These are phyloP conservation scores for Argyresthia goedartella DNA, from an alignment of 2,888 invertebrate genomes.

Conservation along the genomic window DNA sequence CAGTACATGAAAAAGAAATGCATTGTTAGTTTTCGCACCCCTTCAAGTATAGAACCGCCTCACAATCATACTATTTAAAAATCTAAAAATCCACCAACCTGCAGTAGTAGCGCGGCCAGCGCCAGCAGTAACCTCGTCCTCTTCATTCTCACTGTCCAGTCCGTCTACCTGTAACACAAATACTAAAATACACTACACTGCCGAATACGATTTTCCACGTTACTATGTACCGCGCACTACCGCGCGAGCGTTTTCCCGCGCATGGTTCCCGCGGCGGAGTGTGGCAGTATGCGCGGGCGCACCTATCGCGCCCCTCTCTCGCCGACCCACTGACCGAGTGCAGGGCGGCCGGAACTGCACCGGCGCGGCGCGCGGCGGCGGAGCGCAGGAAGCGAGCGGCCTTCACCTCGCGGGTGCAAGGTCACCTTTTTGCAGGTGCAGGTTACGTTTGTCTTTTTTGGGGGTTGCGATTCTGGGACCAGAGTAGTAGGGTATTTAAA, in stretches of 20 bases:
- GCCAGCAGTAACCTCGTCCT: slow-evolving; percentile 61
- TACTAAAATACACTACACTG: slow-evolving; percentile 18
- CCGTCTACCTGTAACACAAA: slow-evolving; percentile 58
- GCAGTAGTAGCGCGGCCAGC: slow-evolving; percentile 57
- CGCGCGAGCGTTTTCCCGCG: neutral
- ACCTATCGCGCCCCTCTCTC: slow-evolving; percentile 27
- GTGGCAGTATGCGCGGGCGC: slow-evolving; percentile 25
- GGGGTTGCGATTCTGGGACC: too few relatives aligned
- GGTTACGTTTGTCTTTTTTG: slow-evolving; percentile 7
- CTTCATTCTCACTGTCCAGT: slow-evolving; percentile 61
- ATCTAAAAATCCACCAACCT: slow-evolving; percentile 38
- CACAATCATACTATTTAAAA: too few relatives aligned
- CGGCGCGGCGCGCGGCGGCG: slow-evolving; percentile 47
- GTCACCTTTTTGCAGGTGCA: slow-evolving; percentile 24
- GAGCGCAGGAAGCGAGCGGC: slow-evolving; percentile 51
- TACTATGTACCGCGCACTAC: neutral
- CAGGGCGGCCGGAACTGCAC: slow-evolving; percentile 30
- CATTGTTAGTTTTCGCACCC: neutral
- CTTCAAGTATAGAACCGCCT: too few relatives aligned
- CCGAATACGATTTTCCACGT: neutral
- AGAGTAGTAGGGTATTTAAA: too few relatives aligned
- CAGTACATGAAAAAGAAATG: too few relatives aligned
- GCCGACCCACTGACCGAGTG: slow-evolving; percentile 67
- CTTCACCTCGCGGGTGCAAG: slow-evolving; percentile 58
- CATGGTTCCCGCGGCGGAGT: slow-evolving; percentile 33